Evolutionary conservation across 2,797 vertebrate genomes (phyloP).

Genomic region (Xenopus petersii): DNA sequence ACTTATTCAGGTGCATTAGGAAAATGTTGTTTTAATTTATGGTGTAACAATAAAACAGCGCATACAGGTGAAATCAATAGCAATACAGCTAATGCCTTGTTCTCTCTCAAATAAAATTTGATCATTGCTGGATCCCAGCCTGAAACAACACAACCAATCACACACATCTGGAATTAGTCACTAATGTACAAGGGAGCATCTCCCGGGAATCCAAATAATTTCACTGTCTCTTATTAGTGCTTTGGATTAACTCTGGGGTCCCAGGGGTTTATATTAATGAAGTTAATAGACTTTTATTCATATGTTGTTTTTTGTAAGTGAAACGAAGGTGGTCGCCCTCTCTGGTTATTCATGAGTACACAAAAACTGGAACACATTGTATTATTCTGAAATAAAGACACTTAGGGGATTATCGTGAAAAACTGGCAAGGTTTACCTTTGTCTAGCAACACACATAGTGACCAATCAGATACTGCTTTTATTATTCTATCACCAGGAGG

Average conservation of each 20-base stretch:
- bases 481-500: too few species aligned
- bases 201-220: neutral
- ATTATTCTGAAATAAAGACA: too few species aligned
- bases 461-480: too few species aligned
- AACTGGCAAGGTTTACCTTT: too few species aligned
- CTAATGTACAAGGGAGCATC: neutral
- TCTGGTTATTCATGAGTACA: too few species aligned
- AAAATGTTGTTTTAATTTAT: neutral
- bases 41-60: neutral
- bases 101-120: neutral
- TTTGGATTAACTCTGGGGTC: neutral
- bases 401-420: too few species aligned
- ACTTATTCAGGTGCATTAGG: slow-evolving; percentile 6
- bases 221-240: neutral
- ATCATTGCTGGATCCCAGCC: slow-evolving; percentile 1
- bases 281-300: too few species aligned
- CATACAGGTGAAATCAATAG: slow-evolving; percentile 6
- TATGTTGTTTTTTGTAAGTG: too few species aligned
- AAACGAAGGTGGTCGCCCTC: too few species aligned
- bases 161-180: slow-evolving; percentile 10
- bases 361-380: too few species aligned
- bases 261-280: neutral
- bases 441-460: too few species aligned
- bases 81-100: neutral
- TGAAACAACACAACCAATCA: slow-evolving; percentile 1